These are phyloP conservation scores for Galemys pyrenaicus DNA, from an alignment of 2,113 vertebrate species.

Conservation along the genomic window DNA sequence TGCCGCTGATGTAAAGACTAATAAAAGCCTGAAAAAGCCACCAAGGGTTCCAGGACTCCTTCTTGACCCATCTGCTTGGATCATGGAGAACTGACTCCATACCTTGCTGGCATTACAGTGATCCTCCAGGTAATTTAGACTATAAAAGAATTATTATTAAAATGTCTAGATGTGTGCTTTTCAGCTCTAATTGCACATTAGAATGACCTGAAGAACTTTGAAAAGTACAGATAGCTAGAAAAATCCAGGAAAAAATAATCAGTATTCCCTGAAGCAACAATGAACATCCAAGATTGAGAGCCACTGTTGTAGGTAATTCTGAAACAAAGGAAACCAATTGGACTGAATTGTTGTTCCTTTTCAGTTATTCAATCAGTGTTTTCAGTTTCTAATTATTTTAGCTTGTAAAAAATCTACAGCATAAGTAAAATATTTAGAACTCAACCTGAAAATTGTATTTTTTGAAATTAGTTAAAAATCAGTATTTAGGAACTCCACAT, in stretches of 20 bases:
- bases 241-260: neutral
- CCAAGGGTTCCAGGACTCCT: too few relatives aligned
- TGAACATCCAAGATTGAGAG: neutral
- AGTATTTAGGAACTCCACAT: too few relatives aligned
- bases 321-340: neutral
- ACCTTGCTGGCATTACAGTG: too few relatives aligned
- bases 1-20: too few relatives aligned
- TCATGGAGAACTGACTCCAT: too few relatives aligned
- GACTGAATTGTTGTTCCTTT: neutral
- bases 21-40: too few relatives aligned
- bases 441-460: neutral
- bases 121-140: neutral
- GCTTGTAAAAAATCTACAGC: neutral
- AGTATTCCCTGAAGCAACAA: neutral
- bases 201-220: neutral
- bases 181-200: neutral
- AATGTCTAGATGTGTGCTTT: neutral
- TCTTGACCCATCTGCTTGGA: too few relatives aligned
- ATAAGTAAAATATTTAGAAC: neutral
- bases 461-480: neutral
- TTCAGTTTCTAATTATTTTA: neutral
- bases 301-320: neutral
- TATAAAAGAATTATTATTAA: neutral
- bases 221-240: neutral
- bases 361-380: neutral